Conservation (phyloP, 2,888 invertebrate species). For the Spisula subtruncata region DNA sequence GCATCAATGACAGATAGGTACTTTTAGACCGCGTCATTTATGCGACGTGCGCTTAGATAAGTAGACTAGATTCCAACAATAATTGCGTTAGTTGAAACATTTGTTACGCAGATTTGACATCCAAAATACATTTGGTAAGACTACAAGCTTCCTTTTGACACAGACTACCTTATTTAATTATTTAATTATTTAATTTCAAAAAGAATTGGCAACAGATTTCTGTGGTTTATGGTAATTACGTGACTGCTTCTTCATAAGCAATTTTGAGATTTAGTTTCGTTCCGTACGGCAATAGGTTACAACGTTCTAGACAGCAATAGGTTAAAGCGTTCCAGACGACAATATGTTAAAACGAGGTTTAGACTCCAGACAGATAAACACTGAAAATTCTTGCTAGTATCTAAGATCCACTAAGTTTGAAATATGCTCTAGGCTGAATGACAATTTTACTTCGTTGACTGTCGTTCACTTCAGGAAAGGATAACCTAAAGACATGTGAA, state of each 20-base stretch:
- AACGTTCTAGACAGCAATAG: too few species aligned
- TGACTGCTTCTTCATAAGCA: background rate
- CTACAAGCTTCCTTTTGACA: background rate
- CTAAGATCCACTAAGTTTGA: too few species aligned
- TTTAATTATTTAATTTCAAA: conserved; percentile 20
- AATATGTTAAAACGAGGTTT: background rate
- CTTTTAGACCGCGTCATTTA: too few species aligned
- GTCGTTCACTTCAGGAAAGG: too few species aligned
- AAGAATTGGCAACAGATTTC: background rate
- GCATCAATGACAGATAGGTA: too few species aligned
- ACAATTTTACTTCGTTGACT: too few species aligned
- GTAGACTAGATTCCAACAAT: background rate
- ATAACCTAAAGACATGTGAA: too few species aligned
- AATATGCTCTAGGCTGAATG: too few species aligned
- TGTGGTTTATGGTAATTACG: background rate
- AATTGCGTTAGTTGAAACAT: background rate
- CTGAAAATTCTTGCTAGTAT: too few species aligned
- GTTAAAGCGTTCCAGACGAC: background rate
- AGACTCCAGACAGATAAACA: too few species aligned
- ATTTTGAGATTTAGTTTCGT: background rate
- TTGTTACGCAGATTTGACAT: background rate
- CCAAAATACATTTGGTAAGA: background rate
- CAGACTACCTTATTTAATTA: background rate
- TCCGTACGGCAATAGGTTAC: background rate
- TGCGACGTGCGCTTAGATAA: too few species aligned